A percentile compares a stretch with the other conserved stretches of the same genome.
Evolutionary conservation across 1,140 invertebrate species (phyloP).

Genomic region (Heliconius melpomene): DNA sequence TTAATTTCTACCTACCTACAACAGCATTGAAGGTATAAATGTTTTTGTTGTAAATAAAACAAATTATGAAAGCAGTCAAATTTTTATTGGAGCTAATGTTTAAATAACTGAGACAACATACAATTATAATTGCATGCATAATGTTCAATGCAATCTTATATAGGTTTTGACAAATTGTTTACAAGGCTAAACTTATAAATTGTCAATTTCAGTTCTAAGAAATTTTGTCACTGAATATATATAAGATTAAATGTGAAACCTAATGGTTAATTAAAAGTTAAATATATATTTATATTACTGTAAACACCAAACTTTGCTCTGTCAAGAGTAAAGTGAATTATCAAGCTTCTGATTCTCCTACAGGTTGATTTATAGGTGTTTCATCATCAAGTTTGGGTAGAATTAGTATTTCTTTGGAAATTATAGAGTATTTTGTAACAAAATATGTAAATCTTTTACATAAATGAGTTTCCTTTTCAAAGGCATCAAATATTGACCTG

Average conservation of each 20-base stretch:
- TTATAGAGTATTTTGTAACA: constrained; percentile 99
- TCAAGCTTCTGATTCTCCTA: constrained; percentile 88
- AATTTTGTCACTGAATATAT: neutral
- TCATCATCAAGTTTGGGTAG: constrained; percentile 95
- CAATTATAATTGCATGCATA: neutral
- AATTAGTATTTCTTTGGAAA: constrained; percentile 99
- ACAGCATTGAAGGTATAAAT: neutral
- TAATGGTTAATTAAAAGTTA: neutral
- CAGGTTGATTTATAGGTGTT: constrained; percentile 71
- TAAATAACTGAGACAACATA: neutral
- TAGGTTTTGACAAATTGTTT: neutral
- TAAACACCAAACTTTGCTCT: neutral
- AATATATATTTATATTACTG: neutral
- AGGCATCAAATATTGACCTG: constrained; percentile 97
- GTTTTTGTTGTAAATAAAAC: constrained; percentile 10
- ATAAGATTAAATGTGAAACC: constrained; percentile 1
- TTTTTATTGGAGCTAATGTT: neutral
- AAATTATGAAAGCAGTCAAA: neutral
- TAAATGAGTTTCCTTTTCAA: constrained; percentile 97
- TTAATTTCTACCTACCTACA: too few relatives aligned
- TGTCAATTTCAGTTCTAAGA: neutral
- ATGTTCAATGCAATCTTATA: neutral
- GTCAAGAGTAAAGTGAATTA: neutral
- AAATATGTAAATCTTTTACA: constrained; percentile 98
- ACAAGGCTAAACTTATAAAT: neutral